Evolutionary conservation across 1,140 invertebrate genomes (phyloP).

Genomic region (Paralvinella palmiformis): DNA sequence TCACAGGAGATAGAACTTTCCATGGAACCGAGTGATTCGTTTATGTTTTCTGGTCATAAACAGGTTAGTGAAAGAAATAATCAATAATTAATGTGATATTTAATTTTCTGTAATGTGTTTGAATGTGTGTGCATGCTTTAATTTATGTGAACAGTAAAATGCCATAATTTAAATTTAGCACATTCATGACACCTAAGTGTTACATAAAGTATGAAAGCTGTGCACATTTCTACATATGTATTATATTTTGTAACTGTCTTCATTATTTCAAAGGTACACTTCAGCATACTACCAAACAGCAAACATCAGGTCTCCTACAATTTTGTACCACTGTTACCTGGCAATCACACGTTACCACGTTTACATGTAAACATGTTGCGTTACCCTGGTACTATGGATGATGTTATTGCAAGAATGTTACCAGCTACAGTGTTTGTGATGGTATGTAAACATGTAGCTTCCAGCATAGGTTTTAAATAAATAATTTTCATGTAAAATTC

Average conservation of each 20-base stretch:
- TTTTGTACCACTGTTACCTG: slow-evolving; percentile 66
- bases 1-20: slow-evolving; percentile 67
- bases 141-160: background rate
- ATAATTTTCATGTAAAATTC: background rate
- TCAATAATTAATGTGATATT: slow-evolving; percentile 9
- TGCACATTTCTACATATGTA: too few species aligned
- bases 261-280: slow-evolving; percentile 52
- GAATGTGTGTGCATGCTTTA: background rate
- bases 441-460: slow-evolving; percentile 32
- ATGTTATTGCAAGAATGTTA: slow-evolving; percentile 55
- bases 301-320: slow-evolving; percentile 62
- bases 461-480: background rate
- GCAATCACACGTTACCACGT: slow-evolving; percentile 63
- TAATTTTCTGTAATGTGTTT: background rate
- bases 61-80: slow-evolving; percentile 57
- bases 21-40: slow-evolving; percentile 76
- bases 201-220: too few species aligned
- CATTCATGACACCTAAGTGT: too few species aligned
- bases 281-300: slow-evolving; percentile 61
- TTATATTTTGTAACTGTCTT: slow-evolving; percentile 29
- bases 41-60: slow-evolving; percentile 87
- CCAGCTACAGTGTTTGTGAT: slow-evolving; percentile 60
- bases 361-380: slow-evolving; percentile 55
- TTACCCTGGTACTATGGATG: slow-evolving; percentile 49
- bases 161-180: too few species aligned